Percentiles rank a stretch among this genome's conserved stretches.
These are phyloP conservation scores for Agelastica alni DNA, from an alignment of 2,888 invertebrate species.

Conservation along the genomic window DNA sequence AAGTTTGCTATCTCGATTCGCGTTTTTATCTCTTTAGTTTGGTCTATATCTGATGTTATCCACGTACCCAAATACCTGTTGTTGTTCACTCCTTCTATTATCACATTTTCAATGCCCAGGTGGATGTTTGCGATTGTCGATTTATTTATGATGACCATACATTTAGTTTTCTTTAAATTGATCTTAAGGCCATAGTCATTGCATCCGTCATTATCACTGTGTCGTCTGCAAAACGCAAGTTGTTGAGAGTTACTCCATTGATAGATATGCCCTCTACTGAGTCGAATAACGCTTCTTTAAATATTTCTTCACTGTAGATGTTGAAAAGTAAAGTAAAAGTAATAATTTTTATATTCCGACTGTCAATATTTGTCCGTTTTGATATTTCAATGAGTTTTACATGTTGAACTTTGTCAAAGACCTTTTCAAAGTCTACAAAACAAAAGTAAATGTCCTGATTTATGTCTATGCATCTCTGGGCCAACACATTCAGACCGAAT, in stretches of 20 bases:
- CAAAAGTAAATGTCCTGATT: background rate
- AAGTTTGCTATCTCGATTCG: background rate
- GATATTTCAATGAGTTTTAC: background rate
- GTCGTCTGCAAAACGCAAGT: background rate
- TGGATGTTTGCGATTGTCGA: background rate
- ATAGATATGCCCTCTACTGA: too few relatives aligned
- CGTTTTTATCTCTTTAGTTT: background rate
- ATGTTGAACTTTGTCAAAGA: too few relatives aligned
- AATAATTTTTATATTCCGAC: background rate
- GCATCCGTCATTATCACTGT: too few relatives aligned
- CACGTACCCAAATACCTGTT: background rate
- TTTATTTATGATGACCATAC: too few relatives aligned
- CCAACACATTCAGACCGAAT: background rate
- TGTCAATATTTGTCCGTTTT: background rate
- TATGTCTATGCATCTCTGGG: background rate
- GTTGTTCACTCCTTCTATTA: background rate
- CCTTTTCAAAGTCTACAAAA: background rate
- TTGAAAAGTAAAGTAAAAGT: too few relatives aligned
- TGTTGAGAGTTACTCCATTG: too few relatives aligned
- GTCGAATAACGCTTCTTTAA: too few relatives aligned
- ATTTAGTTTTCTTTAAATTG: too few relatives aligned
- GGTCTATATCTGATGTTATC: background rate
- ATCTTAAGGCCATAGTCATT: too few relatives aligned
- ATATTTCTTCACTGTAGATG: too few relatives aligned
- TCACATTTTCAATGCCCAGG: too few relatives aligned